Percentiles rank a stretch among this genome's conserved stretches.
Conservation (phyloP, 2,113 vertebrate species). For the Elgaria multicarinata region DNA sequence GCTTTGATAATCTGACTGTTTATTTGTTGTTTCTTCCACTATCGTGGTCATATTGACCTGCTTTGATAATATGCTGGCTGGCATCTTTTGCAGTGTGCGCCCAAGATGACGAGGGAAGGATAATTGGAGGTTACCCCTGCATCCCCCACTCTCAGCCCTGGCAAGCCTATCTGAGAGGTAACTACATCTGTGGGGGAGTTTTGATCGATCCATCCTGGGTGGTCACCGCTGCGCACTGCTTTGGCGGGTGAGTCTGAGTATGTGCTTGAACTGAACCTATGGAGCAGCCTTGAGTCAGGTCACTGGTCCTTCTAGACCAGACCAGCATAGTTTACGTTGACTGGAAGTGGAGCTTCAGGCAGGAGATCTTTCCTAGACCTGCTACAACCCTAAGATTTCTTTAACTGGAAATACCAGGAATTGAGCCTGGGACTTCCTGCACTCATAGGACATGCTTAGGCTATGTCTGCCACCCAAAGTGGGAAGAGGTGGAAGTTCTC, state of each 20-base stretch:
- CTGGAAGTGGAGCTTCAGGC: neutral
- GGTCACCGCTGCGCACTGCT: slow-evolving; percentile 62
- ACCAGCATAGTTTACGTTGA: neutral
- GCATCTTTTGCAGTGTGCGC: neutral
- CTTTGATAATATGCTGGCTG: neutral
- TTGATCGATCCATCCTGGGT: slow-evolving; percentile 51
- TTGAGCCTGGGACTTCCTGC: no score
- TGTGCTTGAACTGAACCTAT: neutral
- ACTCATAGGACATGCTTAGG: no score
- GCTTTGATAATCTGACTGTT: neutral
- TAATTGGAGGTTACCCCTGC: slow-evolving; percentile 59
- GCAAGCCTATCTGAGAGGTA: slow-evolving; percentile 44
- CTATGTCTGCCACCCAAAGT: no score
- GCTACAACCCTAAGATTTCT: neutral
- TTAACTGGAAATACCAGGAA: neutral
- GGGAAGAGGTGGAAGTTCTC: no score
- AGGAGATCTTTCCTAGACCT: neutral
- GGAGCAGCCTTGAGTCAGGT: neutral
- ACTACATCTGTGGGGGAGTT: slow-evolving; percentile 49
- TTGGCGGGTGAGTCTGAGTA: slow-evolving; percentile 58
- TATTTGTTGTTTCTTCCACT: no score
- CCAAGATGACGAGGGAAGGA: slow-evolving; percentile 45
- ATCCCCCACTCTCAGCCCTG: slow-evolving; percentile 56
- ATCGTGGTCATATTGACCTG: no score
- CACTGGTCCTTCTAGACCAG: no score